phyloP scores from a whole-genome alignment of 2,888 invertebrate species.

The Leptinotarsa peninsularis region DNA sequence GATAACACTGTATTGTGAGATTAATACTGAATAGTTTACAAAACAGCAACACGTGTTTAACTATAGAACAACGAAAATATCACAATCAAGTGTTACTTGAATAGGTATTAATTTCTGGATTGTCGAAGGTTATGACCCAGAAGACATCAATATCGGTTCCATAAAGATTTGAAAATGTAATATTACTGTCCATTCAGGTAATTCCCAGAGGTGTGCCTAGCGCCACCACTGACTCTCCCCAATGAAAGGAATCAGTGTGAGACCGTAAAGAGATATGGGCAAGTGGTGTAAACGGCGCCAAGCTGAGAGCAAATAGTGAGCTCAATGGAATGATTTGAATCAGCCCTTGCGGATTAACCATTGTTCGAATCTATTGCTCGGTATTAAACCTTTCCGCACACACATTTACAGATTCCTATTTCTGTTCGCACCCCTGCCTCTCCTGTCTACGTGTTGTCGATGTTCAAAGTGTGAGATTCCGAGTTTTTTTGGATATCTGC shows the following conservation, averaged over 20 bases:
- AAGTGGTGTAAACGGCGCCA: conserved; percentile 60
- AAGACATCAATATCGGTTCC: too few species aligned
- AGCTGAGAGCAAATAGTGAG: conserved; percentile 61
- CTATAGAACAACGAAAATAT: too few species aligned
- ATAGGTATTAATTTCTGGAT: too few species aligned
- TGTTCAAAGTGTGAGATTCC: background rate
- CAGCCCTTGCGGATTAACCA: conserved; percentile 58
- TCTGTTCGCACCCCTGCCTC: conserved; percentile 1
- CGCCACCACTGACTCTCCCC: background rate
- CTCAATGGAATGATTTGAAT: conserved; percentile 58
- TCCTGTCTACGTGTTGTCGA: background rate
- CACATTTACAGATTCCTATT: conserved; percentile 30
- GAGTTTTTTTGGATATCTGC: background rate
- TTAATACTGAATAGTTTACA: too few species aligned
- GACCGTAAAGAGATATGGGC: conserved; percentile 55
- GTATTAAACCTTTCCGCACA: conserved; percentile 58
- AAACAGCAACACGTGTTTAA: too few species aligned
- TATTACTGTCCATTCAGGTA: too few species aligned
- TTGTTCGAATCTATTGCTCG: conserved; percentile 56
- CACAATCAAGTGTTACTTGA: too few species aligned
- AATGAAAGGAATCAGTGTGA: conserved; percentile 56
- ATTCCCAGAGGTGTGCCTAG: background rate
- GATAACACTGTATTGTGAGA: too few species aligned
- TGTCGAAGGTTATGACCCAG: too few species aligned
- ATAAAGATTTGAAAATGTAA: too few species aligned